Conservation (phyloP, 2,113 vertebrate species). For the Ciconia boyciana region DNA sequence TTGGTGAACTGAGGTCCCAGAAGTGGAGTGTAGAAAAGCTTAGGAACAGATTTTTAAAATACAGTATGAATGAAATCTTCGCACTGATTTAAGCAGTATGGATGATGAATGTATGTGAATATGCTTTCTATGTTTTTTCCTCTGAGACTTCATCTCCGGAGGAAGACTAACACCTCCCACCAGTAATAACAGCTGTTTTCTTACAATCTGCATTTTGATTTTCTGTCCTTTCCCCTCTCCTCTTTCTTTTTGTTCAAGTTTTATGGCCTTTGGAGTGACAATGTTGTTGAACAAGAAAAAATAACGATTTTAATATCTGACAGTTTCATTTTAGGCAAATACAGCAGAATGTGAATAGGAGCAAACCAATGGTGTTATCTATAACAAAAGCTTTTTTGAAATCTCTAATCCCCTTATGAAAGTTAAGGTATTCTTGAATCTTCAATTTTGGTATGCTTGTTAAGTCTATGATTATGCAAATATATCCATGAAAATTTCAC, state of each 20-base stretch:
- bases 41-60: neutral
- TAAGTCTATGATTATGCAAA: neutral
- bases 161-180: neutral
- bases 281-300: neutral
- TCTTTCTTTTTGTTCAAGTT: neutral
- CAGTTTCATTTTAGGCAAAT: constrained; percentile 1
- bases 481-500: constrained; percentile 31
- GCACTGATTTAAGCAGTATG: neutral
- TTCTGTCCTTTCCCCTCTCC: neutral
- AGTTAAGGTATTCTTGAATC: neutral
- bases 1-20: neutral
- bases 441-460: neutral
- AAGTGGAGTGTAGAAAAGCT: neutral
- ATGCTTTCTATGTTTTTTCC: neutral
- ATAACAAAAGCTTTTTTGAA: neutral
- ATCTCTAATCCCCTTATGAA: neutral
- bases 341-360: neutral
- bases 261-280: neutral
- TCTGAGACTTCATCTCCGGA: neutral
- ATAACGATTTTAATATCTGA: neutral
- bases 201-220: neutral
- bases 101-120: neutral
- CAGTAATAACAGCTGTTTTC: neutral
- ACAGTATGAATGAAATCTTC: neutral
- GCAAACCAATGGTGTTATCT: neutral